Conservation (phyloP, 2,113 vertebrate species). For the rabbit (Oryctolagus cuniculus) region mOryCun1.1 NC_091443.1:111475001-111475500, state of each 20-base stretch:
- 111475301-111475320: slow-evolving; percentile 29
- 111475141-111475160: background rate
- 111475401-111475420: background rate
- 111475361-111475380: slow-evolving; percentile 11
- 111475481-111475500: slow-evolving; percentile 45
- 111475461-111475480: slow-evolving; percentile 65
- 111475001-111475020: too few relatives aligned
- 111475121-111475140: slow-evolving; percentile 2
- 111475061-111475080: background rate
- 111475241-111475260: background rate
- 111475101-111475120: background rate
- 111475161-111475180: background rate
- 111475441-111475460: slow-evolving; percentile 62
- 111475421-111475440: slow-evolving; percentile 33
- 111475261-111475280: background rate
- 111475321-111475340: slow-evolving; percentile 2
- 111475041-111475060: background rate
- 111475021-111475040: background rate
- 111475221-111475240: too few relatives aligned
- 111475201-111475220: background rate
- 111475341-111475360: background rate
- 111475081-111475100: background rate
- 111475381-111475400: slow-evolving; percentile 29
- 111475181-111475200: background rate
- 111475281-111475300: background rate